These are phyloP conservation scores for Gerris buenoi DNA, from an alignment of 1,140 invertebrate species.

Conservation along the genomic window DNA sequence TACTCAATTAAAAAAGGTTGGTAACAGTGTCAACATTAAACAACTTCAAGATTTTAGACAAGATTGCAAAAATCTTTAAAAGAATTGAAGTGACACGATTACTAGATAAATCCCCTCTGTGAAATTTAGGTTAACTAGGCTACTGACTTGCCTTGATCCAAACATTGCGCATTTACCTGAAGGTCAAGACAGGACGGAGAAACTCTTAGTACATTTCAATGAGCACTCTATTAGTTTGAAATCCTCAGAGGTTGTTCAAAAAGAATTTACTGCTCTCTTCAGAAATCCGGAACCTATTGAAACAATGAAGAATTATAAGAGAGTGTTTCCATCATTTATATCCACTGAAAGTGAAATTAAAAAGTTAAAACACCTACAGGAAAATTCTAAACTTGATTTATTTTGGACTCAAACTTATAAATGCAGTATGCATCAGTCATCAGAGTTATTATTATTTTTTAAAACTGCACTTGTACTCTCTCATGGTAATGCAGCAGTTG, in stretches of 20 bases:
- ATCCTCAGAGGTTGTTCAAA: background rate
- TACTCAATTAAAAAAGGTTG: background rate
- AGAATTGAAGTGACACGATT: background rate
- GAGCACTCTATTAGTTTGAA: background rate
- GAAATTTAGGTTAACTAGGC: slow-evolving; percentile 2
- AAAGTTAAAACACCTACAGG: background rate
- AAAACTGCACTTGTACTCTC: slow-evolving; percentile 10
- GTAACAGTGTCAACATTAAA: background rate
- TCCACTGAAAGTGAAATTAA: background rate
- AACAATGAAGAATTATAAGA: background rate
- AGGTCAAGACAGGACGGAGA: background rate
- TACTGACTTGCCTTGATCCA: background rate
- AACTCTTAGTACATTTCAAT: background rate
- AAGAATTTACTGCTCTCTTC: background rate
- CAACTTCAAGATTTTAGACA: background rate
- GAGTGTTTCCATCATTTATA: background rate
- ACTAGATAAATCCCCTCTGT: background rate
- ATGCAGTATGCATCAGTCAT: background rate
- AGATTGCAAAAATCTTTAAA: background rate
- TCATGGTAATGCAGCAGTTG: slow-evolving; percentile 20
- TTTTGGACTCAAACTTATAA: background rate
- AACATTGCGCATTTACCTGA: background rate
- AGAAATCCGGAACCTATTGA: background rate
- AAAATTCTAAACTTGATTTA: background rate
- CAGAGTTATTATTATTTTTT: background rate